phyloP scores from a whole-genome alignment of 2,797 vertebrate species.

The Tapera naevia region DNA sequence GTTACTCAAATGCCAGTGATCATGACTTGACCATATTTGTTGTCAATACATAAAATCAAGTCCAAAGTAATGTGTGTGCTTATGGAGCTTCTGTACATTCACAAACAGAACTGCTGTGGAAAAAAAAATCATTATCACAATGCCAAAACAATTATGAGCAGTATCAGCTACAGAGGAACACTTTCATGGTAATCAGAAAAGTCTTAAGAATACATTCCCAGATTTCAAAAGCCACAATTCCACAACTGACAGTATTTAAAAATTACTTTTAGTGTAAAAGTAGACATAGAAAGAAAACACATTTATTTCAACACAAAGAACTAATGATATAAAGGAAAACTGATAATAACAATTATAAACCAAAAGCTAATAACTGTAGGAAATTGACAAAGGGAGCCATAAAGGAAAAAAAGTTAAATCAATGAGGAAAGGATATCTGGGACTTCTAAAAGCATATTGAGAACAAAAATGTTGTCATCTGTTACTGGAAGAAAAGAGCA shows the following conservation, averaged over 20 bases:
- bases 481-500: slow-evolving; percentile 17
- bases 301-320: slow-evolving; percentile 56
- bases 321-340: slow-evolving; percentile 40
- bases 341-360: slow-evolving; percentile 53
- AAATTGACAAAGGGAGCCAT: slow-evolving; percentile 29
- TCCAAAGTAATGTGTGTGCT: background rate
- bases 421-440: slow-evolving; percentile 20
- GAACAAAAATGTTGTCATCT: slow-evolving; percentile 56
- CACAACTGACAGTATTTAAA: slow-evolving; percentile 8
- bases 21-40: background rate
- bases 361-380: slow-evolving; percentile 18
- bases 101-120: background rate
- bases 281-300: slow-evolving; percentile 30
- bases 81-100: background rate
- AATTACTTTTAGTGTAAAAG: slow-evolving; percentile 15
- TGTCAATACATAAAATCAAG: background rate
- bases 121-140: background rate
- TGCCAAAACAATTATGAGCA: slow-evolving; percentile 25
- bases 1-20: background rate
- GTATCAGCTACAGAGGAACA: slow-evolving; percentile 31
- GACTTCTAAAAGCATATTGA: slow-evolving; percentile 29
- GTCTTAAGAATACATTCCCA: background rate
- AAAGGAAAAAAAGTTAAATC: background rate
- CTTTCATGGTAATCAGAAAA: background rate
- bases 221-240: slow-evolving; percentile 48